Percentiles rank a stretch among this genome's conserved stretches.
Conservation (phyloP, 1,140 invertebrate genomes). For the Drosophila aff. region DNA sequence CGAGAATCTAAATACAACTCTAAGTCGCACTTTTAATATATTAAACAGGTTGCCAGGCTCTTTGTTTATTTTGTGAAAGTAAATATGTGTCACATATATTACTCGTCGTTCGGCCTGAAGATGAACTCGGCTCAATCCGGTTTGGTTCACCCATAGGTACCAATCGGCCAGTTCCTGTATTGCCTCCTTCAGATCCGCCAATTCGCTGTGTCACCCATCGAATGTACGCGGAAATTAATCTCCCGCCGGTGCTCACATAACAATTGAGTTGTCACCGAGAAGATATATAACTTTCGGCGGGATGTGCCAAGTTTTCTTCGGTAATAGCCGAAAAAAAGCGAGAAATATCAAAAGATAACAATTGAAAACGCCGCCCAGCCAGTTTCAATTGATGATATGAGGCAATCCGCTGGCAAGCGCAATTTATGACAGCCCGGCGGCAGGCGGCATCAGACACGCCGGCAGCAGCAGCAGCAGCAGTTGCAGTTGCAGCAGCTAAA, state of each 20-base stretch:
- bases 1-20: background rate
- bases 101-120: conserved; percentile 18
- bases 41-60: conserved; percentile 14
- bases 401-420: conserved; percentile 69
- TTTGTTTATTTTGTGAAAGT: conserved; percentile 33
- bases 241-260: conserved; percentile 43
- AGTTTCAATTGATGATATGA: conserved; percentile 75
- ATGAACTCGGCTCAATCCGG: conserved; percentile 38
- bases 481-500: conserved; percentile 61
- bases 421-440: conserved; percentile 70
- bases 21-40: background rate
- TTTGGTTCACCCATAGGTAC: conserved; percentile 18
- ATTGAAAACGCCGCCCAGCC: conserved; percentile 36
- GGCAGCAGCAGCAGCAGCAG: conserved; percentile 32
- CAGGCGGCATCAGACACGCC: conserved; percentile 52
- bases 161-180: conserved; percentile 35
- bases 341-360: conserved; percentile 61
- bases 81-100: conserved; percentile 11
- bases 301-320: conserved; percentile 40
- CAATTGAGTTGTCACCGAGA: conserved; percentile 45
- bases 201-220: conserved; percentile 34
- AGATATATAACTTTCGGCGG: conserved; percentile 42
- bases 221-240: conserved; percentile 44
- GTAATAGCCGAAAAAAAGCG: conserved; percentile 6
- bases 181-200: conserved; percentile 29